A percentile compares a stretch with the other conserved stretches of the same genome.
phyloP scores from a whole-genome alignment of 2,888 invertebrate genomes.

The Cataglyphis cursor region DNA sequence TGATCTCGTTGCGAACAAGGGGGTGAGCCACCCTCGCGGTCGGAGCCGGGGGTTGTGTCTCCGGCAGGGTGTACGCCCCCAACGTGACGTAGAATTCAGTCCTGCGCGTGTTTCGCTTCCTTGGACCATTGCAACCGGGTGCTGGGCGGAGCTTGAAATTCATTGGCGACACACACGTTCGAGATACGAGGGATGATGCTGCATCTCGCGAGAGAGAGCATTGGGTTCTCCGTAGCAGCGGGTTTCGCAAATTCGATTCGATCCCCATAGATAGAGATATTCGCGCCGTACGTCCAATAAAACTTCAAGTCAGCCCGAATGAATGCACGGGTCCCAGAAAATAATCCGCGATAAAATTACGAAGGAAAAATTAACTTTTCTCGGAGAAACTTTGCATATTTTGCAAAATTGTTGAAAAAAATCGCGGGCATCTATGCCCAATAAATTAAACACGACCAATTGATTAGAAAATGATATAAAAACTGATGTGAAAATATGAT shows the following conservation, averaged over 20 bases:
- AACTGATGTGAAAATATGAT: neutral
- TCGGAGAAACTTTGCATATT: neutral
- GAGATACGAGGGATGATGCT: conserved; percentile 41
- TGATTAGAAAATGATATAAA: neutral
- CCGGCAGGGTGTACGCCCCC: conserved; percentile 81
- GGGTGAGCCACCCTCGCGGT: conserved; percentile 71
- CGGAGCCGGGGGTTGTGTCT: conserved; percentile 77
- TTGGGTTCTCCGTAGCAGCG: neutral
- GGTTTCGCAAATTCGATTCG: conserved; percentile 43
- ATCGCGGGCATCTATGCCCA: too few relatives aligned
- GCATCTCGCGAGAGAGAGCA: conserved; percentile 24
- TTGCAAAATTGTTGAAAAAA: neutral
- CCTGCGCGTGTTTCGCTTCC: conserved; percentile 77
- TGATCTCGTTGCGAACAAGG: conserved; percentile 73
- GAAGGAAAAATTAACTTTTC: neutral
- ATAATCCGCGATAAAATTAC: neutral
- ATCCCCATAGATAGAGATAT: conserved; percentile 48
- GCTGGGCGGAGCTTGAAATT: conserved; percentile 80
- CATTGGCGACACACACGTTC: conserved; percentile 69
- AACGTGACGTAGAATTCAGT: conserved; percentile 77
- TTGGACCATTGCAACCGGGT: conserved; percentile 68
- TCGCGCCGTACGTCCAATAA: conserved; percentile 8
- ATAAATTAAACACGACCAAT: neutral
- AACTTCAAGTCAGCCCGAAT: conserved; percentile 13
- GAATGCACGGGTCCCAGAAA: neutral